Evolutionary conservation across 2,113 vertebrate genomes (phyloP).

Genomic region (Saccopteryx bilineata): DNA sequence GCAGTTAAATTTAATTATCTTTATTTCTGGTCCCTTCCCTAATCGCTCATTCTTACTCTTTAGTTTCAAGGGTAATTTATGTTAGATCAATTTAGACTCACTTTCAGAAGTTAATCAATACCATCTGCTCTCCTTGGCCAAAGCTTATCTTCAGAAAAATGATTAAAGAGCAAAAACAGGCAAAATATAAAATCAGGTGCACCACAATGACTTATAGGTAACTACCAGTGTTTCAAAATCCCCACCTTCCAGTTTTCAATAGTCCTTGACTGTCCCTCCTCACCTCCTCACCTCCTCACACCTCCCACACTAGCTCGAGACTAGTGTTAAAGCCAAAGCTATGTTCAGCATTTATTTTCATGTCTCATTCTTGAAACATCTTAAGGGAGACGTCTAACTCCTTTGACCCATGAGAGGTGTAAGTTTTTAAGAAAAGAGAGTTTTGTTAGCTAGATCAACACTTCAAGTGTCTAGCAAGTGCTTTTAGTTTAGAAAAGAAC

Average conservation of each 20-base stretch:
- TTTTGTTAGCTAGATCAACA: slow-evolving; percentile 81
- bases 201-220: neutral
- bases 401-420: slow-evolving; percentile 84
- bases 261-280: neutral
- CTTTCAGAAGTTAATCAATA: slow-evolving; percentile 77
- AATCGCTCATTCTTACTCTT: slow-evolving; percentile 68
- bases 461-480: slow-evolving; percentile 83
- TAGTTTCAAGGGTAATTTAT: slow-evolving; percentile 80
- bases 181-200: slow-evolving; percentile 48
- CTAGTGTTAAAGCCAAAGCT: neutral
- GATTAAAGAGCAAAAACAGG: slow-evolving; percentile 14
- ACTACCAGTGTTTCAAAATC: slow-evolving; percentile 28
- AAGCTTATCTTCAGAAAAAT: slow-evolving; percentile 68
- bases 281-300: neutral
- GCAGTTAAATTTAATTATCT: slow-evolving; percentile 67
- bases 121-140: slow-evolving; percentile 58
- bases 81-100: slow-evolving; percentile 77
- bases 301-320: neutral
- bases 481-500: slow-evolving; percentile 83
- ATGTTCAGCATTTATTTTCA: slow-evolving; percentile 69
- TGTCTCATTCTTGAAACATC: slow-evolving; percentile 59
- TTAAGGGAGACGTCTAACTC: slow-evolving; percentile 75
- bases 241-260: neutral
- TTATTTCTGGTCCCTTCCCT: slow-evolving; percentile 51
- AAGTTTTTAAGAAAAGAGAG: slow-evolving; percentile 80